A percentile compares a stretch with the other conserved stretches of the same genome.
Evolutionary conservation across 2,888 invertebrate species (phyloP).

Genomic region (Nesidiocoris tenuis): DNA sequence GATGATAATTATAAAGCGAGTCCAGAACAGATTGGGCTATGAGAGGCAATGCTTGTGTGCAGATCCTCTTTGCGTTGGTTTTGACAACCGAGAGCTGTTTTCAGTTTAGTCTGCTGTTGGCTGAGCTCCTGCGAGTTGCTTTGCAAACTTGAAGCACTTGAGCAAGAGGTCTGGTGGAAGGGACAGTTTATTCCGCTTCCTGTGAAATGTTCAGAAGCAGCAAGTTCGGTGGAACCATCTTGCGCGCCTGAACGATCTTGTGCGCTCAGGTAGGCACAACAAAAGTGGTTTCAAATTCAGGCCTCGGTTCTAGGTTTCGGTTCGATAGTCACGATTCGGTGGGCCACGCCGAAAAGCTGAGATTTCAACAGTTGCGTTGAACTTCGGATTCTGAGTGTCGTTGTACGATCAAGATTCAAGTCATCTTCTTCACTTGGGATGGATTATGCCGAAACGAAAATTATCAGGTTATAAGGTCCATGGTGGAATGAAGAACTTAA

Average conservation of each 20-base stretch:
- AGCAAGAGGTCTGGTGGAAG: background rate
- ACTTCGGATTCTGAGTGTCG: no score
- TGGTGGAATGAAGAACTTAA: no score
- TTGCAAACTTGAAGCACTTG: background rate
- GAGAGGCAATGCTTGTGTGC: background rate
- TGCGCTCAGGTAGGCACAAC: background rate
- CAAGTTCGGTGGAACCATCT: background rate
- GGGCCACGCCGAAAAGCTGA: no score
- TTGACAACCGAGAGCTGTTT: constrained; percentile 29
- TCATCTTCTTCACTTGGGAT: no score
- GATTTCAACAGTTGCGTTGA: no score
- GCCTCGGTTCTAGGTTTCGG: background rate
- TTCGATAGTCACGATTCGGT: no score
- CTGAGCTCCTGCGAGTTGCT: background rate
- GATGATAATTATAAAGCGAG: constrained; percentile 29
- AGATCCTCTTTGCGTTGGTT: constrained; percentile 32
- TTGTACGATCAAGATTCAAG: no score
- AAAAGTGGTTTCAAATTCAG: background rate
- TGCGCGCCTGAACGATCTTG: background rate
- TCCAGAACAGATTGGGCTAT: no score
- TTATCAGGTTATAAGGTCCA: no score
- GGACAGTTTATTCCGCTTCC: background rate
- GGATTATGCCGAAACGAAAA: no score
- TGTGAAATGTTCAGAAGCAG: background rate
- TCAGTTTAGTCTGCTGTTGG: background rate